phyloP scores from a whole-genome alignment of 2,113 vertebrate genomes.

The Bos indicus region DNA sequence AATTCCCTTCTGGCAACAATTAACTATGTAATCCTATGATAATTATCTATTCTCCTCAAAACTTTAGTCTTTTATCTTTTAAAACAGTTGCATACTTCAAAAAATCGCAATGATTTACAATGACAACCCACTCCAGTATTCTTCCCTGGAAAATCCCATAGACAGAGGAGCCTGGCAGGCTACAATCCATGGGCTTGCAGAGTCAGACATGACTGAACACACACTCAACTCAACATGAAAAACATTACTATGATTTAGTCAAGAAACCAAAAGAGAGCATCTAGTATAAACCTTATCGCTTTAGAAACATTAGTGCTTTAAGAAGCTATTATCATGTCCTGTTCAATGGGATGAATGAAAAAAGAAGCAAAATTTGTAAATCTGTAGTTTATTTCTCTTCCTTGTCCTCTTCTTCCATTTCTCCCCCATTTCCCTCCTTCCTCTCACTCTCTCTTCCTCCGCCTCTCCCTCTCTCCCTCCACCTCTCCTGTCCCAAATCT shows the following conservation, averaged over 20 bases:
- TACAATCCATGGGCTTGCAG: neutral
- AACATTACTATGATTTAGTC: neutral
- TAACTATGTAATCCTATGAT: neutral
- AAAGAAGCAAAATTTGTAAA: neutral
- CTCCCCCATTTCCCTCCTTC: too few species aligned
- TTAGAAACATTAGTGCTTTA: neutral
- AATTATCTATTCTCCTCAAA: neutral
- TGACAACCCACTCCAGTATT: neutral
- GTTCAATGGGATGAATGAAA: neutral
- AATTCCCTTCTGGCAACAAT: neutral
- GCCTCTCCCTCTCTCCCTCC: fast-evolving
- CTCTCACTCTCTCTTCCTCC: neutral
- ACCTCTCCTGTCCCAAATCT: neutral
- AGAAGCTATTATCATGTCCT: neutral
- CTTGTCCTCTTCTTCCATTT: neutral
- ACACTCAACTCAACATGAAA: neutral
- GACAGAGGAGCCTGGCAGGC: neutral
- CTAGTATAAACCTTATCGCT: neutral
- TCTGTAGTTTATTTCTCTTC: neutral
- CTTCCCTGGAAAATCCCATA: neutral
- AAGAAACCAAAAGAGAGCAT: neutral
- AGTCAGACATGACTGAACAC: neutral
- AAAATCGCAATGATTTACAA: neutral
- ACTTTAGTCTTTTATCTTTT: neutral
- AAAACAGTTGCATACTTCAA: neutral